Percentiles rank a stretch among this genome's conserved stretches.
These are phyloP conservation scores for Physocephala rufipes DNA, from an alignment of 2,888 invertebrate species.

Conservation along the genomic window DNA sequence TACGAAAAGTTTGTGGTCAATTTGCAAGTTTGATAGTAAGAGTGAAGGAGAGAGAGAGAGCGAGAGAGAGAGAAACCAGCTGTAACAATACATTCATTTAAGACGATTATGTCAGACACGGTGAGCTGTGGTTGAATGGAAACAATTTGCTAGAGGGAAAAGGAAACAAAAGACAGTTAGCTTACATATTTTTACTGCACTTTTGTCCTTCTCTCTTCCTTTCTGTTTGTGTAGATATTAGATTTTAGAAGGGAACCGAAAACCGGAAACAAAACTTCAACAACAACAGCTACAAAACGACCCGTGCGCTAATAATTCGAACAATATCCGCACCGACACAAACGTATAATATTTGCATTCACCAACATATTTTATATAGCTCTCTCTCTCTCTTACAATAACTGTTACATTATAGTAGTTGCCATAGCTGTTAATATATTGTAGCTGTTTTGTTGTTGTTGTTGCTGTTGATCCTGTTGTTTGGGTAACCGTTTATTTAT, in stretches of 20 bases:
- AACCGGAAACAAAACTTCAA: background rate
- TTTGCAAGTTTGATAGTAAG: background rate
- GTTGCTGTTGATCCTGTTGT: conserved; percentile 1
- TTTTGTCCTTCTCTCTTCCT: no score
- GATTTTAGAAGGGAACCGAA: background rate
- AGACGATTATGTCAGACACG: conserved; percentile 62
- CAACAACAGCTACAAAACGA: conserved; percentile 10
- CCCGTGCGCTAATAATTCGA: background rate
- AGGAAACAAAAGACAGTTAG: background rate
- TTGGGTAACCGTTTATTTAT: conserved; percentile 14
- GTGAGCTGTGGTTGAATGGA: conserved; percentile 50
- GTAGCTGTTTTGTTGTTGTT: no score
- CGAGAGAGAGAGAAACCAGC: background rate
- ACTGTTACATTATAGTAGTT: no score
- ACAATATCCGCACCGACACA: background rate
- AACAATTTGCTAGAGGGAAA: background rate
- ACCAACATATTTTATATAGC: background rate
- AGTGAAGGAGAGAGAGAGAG: background rate
- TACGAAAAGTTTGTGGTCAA: background rate
- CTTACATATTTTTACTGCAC: no score
- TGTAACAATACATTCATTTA: conserved; percentile 51
- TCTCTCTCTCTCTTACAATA: no score
- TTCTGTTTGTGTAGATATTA: no score
- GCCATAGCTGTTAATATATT: no score
- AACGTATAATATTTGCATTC: background rate